Evolutionary conservation across 2,113 vertebrate species (phyloP), one percentile per base, ranked within the genome.

Genomic region (Pelodiscus sinensis): DNA sequence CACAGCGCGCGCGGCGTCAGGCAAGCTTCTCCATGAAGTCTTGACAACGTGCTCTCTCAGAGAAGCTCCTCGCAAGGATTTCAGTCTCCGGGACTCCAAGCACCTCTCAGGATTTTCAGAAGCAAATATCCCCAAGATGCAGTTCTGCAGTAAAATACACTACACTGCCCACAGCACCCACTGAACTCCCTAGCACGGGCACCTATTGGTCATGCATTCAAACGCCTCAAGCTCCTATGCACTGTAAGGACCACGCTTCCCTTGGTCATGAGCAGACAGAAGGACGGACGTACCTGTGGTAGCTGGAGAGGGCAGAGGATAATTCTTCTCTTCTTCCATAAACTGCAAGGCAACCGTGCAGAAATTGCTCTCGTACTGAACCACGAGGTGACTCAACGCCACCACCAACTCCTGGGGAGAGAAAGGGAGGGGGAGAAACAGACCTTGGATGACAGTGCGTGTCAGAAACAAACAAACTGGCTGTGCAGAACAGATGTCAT

Each of bases 321-420:
- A 99, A 97, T 99, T 99, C 97, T 99, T 99, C 95, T 99, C 99
- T 94, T 99, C 99, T 44, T 99, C 99, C 95, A 99, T 99, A 96
- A 99, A 99, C 97, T 99, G 99, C 88, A 99, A 97, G 52, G 99
- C 99, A 21, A 99, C 99, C 0, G 99, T 99, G 93, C 99, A 99
- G 98, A 99, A 99, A 89, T 99, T 99, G 96, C 99, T 99, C 95
- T 99, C 99, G 0, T 99, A 99, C 85, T 99, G 99, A 57, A 99
- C 98, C 60, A 99, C 99, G 8, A 99, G 97, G 95, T 99, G 99
- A 98, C 99, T 99, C 87, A 99, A 97, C 16, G 99, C 99, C 60
- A 99, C 99, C 81, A 99, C 99, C 98, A 99, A 98, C 97, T 99
- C 99, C 99, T 99, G 24, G 81, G 75, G 88, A 91, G 79, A 81